A percentile compares a stretch with the other conserved stretches of the same genome.
phyloP scores from a whole-genome alignment of 2,888 invertebrate species.

The Agonopterix arenella region DNA sequence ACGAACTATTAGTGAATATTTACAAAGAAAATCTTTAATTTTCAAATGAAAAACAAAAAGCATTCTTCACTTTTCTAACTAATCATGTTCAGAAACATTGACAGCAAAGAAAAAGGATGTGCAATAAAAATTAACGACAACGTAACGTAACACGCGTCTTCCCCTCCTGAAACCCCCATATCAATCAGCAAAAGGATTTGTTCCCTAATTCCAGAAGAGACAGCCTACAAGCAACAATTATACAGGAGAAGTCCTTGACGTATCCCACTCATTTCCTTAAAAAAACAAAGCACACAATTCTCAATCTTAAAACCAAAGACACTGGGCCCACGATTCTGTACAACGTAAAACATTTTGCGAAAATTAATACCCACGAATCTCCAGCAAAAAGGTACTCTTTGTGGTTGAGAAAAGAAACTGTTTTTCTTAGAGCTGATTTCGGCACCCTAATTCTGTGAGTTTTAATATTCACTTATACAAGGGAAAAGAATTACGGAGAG shows the following conservation, averaged over 20 bases:
- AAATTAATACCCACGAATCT: constrained; percentile 34
- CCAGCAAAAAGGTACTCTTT: constrained; percentile 9
- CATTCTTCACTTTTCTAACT: too few species aligned
- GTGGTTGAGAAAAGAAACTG: constrained; percentile 28
- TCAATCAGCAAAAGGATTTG: constrained; percentile 71
- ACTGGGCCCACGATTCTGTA: constrained; percentile 27
- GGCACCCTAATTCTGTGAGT: constrained; percentile 49
- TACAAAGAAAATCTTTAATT: too few species aligned
- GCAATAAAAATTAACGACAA: constrained; percentile 56
- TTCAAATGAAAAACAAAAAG: too few species aligned
- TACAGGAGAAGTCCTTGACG: constrained; percentile 39
- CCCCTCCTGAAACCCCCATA: constrained; percentile 36
- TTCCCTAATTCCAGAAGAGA: constrained; percentile 69
- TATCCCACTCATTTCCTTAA: background rate
- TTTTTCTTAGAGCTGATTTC: constrained; percentile 19
- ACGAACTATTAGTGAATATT: too few species aligned
- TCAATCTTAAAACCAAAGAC: constrained; percentile 24
- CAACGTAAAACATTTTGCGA: constrained; percentile 20
- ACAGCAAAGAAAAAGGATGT: constrained; percentile 32
- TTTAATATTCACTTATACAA: constrained; percentile 70
- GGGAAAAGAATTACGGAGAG: constrained; percentile 71
- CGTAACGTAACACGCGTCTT: constrained; percentile 29
- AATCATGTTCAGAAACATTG: constrained; percentile 2
- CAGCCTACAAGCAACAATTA: constrained; percentile 73
- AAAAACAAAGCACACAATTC: constrained; percentile 23